These are phyloP conservation scores for Chloropsis cyanopogon DNA, from an alignment of 2,113 vertebrate species.

Conservation along the genomic window DNA sequence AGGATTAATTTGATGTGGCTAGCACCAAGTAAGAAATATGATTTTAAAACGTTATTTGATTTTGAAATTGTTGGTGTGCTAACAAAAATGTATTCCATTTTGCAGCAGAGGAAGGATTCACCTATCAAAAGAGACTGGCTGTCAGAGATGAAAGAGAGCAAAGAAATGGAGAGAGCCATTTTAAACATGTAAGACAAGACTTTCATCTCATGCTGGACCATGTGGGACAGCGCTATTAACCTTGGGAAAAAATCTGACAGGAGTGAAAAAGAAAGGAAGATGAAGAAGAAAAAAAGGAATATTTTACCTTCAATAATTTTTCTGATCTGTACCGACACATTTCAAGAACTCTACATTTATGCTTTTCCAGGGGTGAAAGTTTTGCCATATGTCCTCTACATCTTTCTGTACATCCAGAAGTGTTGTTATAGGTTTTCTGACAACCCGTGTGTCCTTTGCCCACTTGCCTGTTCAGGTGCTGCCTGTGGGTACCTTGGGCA, in stretches of 20 bases:
- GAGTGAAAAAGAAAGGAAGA: not conserved
- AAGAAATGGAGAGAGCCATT: constrained; percentile 40
- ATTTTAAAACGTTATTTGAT: not conserved
- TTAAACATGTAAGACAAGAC: constrained; percentile 59
- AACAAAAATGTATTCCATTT: not conserved
- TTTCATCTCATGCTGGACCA: constrained; percentile 56
- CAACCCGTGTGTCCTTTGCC: not conserved
- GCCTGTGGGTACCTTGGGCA: not conserved
- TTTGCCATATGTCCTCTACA: not conserved
- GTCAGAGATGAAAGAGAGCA: constrained; percentile 61
- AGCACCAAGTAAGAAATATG: not conserved
- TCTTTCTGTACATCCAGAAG: not conserved
- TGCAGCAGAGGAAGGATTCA: constrained; percentile 2
- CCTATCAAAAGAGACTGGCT: constrained; percentile 49
- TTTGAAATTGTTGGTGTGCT: constrained; percentile 4
- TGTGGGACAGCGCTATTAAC: constrained; percentile 53
- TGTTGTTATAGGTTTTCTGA: not conserved
- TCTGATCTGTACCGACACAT: not conserved
- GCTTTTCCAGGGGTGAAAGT: not conserved
- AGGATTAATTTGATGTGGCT: not conserved
- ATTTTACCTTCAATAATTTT: constrained; percentile 32
- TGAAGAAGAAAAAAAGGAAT: not conserved
- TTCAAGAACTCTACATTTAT: not conserved
- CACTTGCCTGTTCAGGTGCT: not conserved
- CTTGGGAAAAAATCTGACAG: constrained; percentile 9